Conservation (phyloP, 2,888 invertebrate species). For the Tipula unca region DNA sequence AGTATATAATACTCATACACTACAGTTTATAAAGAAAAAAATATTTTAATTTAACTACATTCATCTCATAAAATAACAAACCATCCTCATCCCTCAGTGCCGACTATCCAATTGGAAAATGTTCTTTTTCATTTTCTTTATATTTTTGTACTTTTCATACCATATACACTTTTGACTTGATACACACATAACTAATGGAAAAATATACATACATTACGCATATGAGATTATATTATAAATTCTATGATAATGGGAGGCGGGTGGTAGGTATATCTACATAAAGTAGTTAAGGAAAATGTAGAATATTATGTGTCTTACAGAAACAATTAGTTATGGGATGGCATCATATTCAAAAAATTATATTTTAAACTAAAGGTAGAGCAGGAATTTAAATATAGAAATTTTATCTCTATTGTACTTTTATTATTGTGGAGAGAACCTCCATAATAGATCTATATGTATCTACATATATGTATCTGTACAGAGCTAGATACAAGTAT, state of each 20-base stretch:
- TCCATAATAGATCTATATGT: background rate
- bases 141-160: background rate
- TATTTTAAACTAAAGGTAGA: background rate
- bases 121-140: constrained; percentile 8
- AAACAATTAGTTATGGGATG: constrained; percentile 14
- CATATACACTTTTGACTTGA: background rate
- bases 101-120: background rate
- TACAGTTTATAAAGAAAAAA: constrained; percentile 1
- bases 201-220: background rate
- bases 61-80: constrained; percentile 14
- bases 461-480: background rate
- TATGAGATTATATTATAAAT: background rate
- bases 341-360: constrained; percentile 3
- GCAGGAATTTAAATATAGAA: background rate
- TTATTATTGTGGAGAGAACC: background rate
- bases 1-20: background rate
- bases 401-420: background rate
- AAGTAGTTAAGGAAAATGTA: background rate
- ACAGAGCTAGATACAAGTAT: too few relatives aligned
- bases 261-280: background rate
- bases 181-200: constrained; percentile 14
- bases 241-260: background rate
- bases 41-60: constrained; percentile 8
- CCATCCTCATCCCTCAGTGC: background rate
- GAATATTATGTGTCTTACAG: background rate